Conservation (phyloP, 2,888 invertebrate genomes). For the Rhagium mordax region DNA sequence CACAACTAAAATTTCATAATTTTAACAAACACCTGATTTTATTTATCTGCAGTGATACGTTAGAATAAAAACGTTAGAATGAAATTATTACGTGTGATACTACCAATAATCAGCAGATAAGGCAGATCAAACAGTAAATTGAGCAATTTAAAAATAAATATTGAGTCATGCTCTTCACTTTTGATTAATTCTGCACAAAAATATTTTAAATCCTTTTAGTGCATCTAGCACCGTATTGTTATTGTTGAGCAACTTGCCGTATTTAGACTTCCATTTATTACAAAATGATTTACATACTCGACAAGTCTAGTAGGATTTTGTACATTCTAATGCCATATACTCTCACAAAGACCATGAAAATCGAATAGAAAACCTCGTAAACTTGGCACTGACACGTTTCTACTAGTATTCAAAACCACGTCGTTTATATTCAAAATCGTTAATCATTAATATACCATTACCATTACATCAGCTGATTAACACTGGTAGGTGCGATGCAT, state of each 20-base stretch:
- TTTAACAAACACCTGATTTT: no score
- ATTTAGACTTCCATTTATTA: slow-evolving; percentile 13
- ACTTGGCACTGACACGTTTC: neutral
- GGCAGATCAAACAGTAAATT: neutral
- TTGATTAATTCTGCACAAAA: no score
- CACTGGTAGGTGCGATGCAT: neutral
- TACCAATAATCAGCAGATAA: slow-evolving; percentile 3
- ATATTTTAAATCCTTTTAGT: no score
- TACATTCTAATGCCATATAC: neutral
- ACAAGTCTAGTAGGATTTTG: neutral
- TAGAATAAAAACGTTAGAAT: neutral
- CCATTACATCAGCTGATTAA: neutral
- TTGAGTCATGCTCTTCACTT: neutral
- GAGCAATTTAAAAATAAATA: neutral
- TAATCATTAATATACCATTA: neutral
- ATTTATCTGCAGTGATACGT: no score
- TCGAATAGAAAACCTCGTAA: neutral
- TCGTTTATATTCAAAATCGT: neutral
- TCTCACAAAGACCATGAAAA: neutral
- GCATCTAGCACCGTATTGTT: neutral
- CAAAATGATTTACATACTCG: neutral
- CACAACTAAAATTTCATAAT: no score
- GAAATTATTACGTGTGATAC: neutral
- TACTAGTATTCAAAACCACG: neutral
- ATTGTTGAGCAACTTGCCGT: neutral